Conservation (phyloP, 2,888 invertebrate genomes). For the Plebejus melissa region DNA sequence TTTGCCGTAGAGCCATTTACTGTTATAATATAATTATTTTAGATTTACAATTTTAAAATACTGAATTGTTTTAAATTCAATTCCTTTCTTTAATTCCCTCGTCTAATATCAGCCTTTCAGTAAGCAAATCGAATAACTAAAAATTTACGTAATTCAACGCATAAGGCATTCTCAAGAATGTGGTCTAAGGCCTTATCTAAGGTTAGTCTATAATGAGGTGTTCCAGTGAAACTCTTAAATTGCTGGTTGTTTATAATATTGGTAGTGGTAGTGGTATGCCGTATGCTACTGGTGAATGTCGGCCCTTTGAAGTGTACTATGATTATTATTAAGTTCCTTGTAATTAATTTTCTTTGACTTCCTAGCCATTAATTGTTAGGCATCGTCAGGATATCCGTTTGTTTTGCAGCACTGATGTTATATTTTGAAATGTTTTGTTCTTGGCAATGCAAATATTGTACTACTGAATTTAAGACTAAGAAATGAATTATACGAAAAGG, state of each 20-base stretch:
- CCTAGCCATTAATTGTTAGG: neutral
- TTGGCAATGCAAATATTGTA: no score
- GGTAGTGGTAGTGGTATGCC: neutral
- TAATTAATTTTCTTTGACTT: neutral
- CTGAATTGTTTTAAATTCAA: no score
- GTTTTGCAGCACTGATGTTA: neutral
- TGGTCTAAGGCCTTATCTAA: neutral
- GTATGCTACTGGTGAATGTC: neutral
- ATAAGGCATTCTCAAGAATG: neutral
- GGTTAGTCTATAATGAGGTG: neutral
- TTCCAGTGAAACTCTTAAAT: conserved; percentile 3
- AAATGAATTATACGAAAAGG: no score
- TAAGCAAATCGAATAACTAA: neutral
- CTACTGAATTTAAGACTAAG: no score
- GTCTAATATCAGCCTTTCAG: no score
- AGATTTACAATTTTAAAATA: no score
- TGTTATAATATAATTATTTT: no score
- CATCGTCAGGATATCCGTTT: neutral
- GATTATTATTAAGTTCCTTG: neutral
- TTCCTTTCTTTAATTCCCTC: no score
- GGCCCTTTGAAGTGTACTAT: neutral
- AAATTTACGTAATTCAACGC: neutral
- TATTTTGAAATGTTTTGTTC: neutral
- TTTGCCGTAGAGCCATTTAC: no score
- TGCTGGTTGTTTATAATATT: conserved; percentile 3